Evolutionary conservation across 2,797 vertebrate species (phyloP), one percentile per base, ranked within the genome.

Genomic region (Naso thynnoides): DNA sequence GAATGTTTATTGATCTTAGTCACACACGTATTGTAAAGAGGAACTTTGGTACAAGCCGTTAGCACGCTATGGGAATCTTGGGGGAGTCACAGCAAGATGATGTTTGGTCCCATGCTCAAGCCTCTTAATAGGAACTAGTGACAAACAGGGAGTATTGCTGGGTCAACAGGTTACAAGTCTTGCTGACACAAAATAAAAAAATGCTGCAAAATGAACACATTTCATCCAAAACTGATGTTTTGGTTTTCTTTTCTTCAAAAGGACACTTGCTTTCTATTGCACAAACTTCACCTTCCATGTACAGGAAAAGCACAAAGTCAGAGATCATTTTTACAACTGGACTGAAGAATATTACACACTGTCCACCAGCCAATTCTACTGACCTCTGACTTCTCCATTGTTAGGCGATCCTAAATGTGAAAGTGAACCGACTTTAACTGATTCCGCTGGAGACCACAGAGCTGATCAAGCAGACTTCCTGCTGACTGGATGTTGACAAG

Each of bases 1-100:
- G 89, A 68, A 82, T 94, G 94, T 96, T 97, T 95, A 96, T 92
- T 93, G 93, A 94, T 93, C 95, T 96, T 94, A 95, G 94, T 94
- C 95, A 95, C 94, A 95, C 92, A 94, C 91, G 76, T 62, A 87
- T 90, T 92, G 88, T 88, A 81, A 93, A 95, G 87, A 92, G 90
- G 91, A 96, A 94, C 94, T 95, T 64, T 93, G 91, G 83, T 92
- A 90, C 88, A 90, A 87, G 89, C 27, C 64, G 70, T 95, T 93
- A 82, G 92, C 95, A 97, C 83, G 90, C 95, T 92, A 95, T 95
- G 92, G 91, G 94, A 94, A 92, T 91, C 75, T 83, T 63, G 26
- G 48, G 74, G 69, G 68, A 13, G 79, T 66, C 52, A n/a, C 7
- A 53, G 52, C 48, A 42, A 82, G 74, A 66, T 52, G 44, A 63